Conservation (phyloP, 2,888 invertebrate species). For the Oxytorus armatus region DNA sequence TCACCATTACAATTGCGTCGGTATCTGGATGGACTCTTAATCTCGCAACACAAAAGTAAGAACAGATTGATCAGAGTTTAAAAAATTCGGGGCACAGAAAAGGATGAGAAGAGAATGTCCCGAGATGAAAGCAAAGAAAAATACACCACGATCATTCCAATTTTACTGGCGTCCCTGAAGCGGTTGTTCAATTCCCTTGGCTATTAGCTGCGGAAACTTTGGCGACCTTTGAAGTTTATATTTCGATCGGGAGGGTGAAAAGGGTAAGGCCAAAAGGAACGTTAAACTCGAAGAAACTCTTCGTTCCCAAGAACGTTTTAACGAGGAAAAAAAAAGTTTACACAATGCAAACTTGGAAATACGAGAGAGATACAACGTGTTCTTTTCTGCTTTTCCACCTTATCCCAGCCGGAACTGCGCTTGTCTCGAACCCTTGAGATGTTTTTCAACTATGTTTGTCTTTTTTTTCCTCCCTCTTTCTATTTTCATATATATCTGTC, state of each 20-base stretch:
- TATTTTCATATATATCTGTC: slow-evolving; percentile 13
- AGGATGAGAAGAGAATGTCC: too few relatives aligned
- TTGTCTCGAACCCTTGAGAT: slow-evolving; percentile 40
- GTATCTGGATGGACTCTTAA: too few relatives aligned
- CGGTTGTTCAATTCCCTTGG: slow-evolving; percentile 22
- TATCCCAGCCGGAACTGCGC: slow-evolving; percentile 9
- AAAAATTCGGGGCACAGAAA: too few relatives aligned
- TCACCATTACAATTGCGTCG: too few relatives aligned
- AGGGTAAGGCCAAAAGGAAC: neutral
- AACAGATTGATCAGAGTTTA: too few relatives aligned
- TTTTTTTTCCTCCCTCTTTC: neutral
- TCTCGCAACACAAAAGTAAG: too few relatives aligned
- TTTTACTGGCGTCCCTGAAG: slow-evolving; percentile 44
- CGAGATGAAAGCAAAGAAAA: slow-evolving; percentile 19
- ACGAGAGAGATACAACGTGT: neutral
- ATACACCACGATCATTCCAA: slow-evolving; percentile 18
- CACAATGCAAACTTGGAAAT: slow-evolving; percentile 16
- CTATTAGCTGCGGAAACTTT: slow-evolving; percentile 35
- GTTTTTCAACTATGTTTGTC: slow-evolving; percentile 34
- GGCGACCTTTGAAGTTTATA: slow-evolving; percentile 20
- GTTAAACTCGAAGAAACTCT: neutral
- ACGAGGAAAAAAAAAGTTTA: slow-evolving; percentile 15
- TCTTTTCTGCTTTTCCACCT: neutral
- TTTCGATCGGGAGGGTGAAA: slow-evolving; percentile 6
- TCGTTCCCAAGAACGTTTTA: neutral